A percentile compares a stretch with the other conserved stretches of the same genome.
Evolutionary conservation across 2,888 invertebrate species (phyloP).

Genomic region (Cataglyphis altisquamis): DNA sequence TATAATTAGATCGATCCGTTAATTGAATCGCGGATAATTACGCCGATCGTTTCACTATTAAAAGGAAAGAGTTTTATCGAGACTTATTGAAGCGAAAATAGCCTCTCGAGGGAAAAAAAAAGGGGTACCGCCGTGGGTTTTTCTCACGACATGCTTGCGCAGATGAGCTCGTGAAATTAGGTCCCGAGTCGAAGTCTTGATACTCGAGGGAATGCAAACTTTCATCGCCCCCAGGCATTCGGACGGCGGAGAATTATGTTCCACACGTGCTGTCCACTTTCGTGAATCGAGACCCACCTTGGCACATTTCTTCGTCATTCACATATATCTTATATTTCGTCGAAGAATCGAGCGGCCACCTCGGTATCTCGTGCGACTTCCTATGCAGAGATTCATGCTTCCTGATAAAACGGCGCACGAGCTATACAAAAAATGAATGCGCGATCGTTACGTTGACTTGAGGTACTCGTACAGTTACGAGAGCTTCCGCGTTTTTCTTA

Average conservation of each 20-base stretch:
- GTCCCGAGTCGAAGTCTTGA: conserved; percentile 58
- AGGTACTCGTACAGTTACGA: conserved; percentile 35
- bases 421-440: conserved; percentile 38
- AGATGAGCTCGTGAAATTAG: conserved; percentile 72
- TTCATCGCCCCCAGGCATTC: conserved; percentile 75
- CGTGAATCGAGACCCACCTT: conserved; percentile 61
- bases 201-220: conserved; percentile 66
- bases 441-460: conserved; percentile 40
- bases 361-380: neutral
- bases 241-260: conserved; percentile 65
- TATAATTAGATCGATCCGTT: neutral
- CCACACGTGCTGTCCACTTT: conserved; percentile 69
- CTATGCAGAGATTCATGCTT: neutral
- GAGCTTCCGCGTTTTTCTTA: conserved; percentile 35
- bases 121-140: conserved; percentile 34
- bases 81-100: conserved; percentile 37
- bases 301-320: conserved; percentile 41
- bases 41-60: neutral
- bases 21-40: neutral
- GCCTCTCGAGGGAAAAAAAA: conserved; percentile 22
- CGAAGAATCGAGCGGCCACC: conserved; percentile 6
- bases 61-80: conserved; percentile 40
- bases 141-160: conserved; percentile 46
- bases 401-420: conserved; percentile 34
- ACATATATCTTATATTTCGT: neutral